Percentiles rank a stretch among this genome's conserved stretches.
Conservation (phyloP, 2,797 vertebrate species). For the Danio aesculapii region DNA sequence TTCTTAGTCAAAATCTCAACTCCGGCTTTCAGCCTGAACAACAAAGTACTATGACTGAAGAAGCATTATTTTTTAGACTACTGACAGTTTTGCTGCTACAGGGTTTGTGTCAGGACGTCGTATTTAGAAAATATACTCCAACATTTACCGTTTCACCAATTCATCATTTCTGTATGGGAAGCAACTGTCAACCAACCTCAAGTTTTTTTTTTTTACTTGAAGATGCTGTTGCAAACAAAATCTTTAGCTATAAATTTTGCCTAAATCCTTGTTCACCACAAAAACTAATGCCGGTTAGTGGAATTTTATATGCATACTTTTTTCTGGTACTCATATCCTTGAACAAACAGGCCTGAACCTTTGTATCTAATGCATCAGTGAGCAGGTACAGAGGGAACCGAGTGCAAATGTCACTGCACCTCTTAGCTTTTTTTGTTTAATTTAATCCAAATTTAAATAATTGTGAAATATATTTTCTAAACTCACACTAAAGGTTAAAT, state of each 20-base stretch:
- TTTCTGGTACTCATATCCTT: slow-evolving; percentile 16
- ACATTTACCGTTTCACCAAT: slow-evolving; percentile 27
- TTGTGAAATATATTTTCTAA: slow-evolving; percentile 20
- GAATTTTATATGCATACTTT: slow-evolving; percentile 29
- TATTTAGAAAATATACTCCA: slow-evolving; percentile 16
- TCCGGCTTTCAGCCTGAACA: slow-evolving; percentile 13
- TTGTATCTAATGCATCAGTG: slow-evolving; percentile 28
- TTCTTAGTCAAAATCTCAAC: slow-evolving; percentile 29
- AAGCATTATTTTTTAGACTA: slow-evolving; percentile 30
- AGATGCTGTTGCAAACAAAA: background rate
- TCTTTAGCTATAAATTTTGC: background rate
- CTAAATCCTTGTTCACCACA: background rate
- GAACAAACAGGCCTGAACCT: background rate
- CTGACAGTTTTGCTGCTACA: slow-evolving; percentile 21
- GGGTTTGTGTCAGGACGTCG: slow-evolving; percentile 13
- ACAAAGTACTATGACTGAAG: slow-evolving; percentile 4
- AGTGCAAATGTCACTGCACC: slow-evolving; percentile 32
- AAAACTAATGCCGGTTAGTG: slow-evolving; percentile 25
- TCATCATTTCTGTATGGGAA: slow-evolving; percentile 6
- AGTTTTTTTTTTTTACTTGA: background rate
- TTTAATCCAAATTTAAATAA: slow-evolving; percentile 18
- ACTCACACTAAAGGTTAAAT: slow-evolving; percentile 29
- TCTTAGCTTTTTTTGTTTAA: background rate
- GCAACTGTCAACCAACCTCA: background rate
- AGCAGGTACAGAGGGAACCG: background rate